Conservation (phyloP, 2,797 vertebrate species). For the Hypotaenidia okinawae region DNA sequence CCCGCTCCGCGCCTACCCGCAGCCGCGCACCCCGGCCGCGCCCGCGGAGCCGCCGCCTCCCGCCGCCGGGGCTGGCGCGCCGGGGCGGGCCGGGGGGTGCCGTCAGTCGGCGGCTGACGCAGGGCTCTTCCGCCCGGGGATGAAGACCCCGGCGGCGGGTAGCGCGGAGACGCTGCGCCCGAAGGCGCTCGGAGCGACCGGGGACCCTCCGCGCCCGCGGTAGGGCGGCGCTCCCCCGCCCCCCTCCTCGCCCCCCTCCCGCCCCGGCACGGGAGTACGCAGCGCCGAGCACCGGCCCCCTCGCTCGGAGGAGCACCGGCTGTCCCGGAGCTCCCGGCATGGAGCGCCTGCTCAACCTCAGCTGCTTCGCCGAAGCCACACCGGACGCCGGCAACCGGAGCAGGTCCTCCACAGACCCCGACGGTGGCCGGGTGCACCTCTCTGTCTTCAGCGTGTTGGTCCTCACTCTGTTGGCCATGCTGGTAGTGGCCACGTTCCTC, state of each 20-base stretch:
- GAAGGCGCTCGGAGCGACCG: neutral
- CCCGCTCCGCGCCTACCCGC: neutral
- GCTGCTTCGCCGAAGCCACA: neutral
- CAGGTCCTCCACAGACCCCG: conserved; percentile 68
- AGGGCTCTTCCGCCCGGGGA: neutral
- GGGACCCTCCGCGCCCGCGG: neutral
- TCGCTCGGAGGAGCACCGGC: neutral
- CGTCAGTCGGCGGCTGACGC: neutral
- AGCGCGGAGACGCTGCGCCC: neutral
- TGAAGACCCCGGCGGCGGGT: neutral
- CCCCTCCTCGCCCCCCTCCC: no score
- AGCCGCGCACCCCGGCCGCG: neutral
- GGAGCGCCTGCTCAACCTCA: conserved; percentile 67
- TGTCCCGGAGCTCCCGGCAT: conserved; percentile 26
- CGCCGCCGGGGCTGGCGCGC: neutral
- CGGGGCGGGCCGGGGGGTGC: conserved; percentile 2
- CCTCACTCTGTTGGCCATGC: conserved; percentile 87
- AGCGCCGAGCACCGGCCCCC: neutral
- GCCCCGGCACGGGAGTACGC: neutral
- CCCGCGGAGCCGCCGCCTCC: neutral
- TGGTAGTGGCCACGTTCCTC: conserved; percentile 91
- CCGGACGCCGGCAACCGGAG: conserved; percentile 67
- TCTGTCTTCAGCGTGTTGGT: conserved; percentile 90
- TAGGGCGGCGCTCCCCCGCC: neutral
- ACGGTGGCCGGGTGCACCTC: conserved; percentile 65